Evolutionary conservation across 2,113 vertebrate genomes (phyloP).

Genomic region (Cynoglossus semilaevis): DNA sequence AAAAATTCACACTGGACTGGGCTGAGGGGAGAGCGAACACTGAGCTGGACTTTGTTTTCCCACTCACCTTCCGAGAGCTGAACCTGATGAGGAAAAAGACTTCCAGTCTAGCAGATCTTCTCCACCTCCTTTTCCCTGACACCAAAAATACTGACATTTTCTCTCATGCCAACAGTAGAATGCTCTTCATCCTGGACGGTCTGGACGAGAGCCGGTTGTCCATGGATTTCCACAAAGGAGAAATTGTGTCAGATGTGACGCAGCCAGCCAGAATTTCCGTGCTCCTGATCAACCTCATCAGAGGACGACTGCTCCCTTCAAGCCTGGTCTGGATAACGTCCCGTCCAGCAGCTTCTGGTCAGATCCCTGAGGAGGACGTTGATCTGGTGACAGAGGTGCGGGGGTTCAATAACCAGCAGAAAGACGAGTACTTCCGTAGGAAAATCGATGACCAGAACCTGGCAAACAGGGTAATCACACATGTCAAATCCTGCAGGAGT

Average conservation of each 20-base stretch:
- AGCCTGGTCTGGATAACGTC: constrained; percentile 62
- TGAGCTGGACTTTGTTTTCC: constrained; percentile 58
- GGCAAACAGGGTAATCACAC: constrained; percentile 40
- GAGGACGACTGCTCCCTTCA: constrained; percentile 46
- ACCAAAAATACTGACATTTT: constrained; percentile 44
- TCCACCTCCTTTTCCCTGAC: constrained; percentile 44
- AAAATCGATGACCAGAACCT: constrained; percentile 32
- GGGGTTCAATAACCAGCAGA: constrained; percentile 63
- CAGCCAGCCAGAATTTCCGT: constrained; percentile 16
- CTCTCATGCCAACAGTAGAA: neutral
- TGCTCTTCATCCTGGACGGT: constrained; percentile 66
- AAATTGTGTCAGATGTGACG: constrained; percentile 45
- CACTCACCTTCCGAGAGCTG: constrained; percentile 59
- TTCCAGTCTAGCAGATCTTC: constrained; percentile 43
- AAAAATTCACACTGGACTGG: constrained; percentile 67
- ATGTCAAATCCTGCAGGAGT: constrained; percentile 64
- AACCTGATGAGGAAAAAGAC: constrained; percentile 48
- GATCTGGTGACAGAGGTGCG: constrained; percentile 61
- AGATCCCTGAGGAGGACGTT: constrained; percentile 46
- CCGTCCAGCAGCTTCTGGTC: constrained; percentile 46
- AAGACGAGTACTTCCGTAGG: constrained; percentile 63
- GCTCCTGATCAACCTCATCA: constrained; percentile 64
- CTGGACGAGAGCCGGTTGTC: constrained; percentile 61
- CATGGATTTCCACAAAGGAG: constrained; percentile 50
- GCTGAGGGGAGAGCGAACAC: constrained; percentile 49